Percentiles rank a stretch among this genome's conserved stretches.
These are phyloP conservation scores for Tachysurus vachellii DNA, from an alignment of 2,113 vertebrate genomes.

Conservation along the genomic window DNA sequence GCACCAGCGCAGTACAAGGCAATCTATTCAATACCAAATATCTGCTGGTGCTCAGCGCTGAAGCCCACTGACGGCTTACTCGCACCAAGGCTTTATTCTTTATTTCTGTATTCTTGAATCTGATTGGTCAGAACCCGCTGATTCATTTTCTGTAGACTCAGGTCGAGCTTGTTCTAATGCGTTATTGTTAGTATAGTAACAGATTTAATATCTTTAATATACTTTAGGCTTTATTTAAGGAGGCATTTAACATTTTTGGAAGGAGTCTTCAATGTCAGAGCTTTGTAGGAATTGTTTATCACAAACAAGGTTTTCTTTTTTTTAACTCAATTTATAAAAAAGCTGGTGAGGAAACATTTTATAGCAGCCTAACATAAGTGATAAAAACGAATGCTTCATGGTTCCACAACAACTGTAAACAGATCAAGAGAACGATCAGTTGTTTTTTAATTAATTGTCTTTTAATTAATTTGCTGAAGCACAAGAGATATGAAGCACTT, in stretches of 20 bases:
- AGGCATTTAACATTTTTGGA: background rate
- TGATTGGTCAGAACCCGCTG: background rate
- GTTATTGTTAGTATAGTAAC: background rate
- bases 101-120: background rate
- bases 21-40: slow-evolving; percentile 1
- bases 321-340: background rate
- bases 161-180: background rate
- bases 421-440: background rate
- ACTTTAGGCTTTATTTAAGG: background rate
- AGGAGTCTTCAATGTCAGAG: background rate
- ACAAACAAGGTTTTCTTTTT: background rate
- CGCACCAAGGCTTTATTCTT: background rate
- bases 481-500: background rate
- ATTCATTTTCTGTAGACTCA: background rate
- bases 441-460: background rate
- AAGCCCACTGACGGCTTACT: background rate
- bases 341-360: background rate
- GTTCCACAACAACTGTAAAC: background rate
- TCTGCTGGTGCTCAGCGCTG: background rate
- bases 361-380: background rate
- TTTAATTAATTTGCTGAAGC: too few species aligned
- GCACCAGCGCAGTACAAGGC: background rate
- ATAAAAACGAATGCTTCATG: background rate
- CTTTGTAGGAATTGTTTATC: background rate
- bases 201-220: background rate